Conservation (phyloP, 2,113 vertebrate species). For the Pelobates fuscus region DNA sequence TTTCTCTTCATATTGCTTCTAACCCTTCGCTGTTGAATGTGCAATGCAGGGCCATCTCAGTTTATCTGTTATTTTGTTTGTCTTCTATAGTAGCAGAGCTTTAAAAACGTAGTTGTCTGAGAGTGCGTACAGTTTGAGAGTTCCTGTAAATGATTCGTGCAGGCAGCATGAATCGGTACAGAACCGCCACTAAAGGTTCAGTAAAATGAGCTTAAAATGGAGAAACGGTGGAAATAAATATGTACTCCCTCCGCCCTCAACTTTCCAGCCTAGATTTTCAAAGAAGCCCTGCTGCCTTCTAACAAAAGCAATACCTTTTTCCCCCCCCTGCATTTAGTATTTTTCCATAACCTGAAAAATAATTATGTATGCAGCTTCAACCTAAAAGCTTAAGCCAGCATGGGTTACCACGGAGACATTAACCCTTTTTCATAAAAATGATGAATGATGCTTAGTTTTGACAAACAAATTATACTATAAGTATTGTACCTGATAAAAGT, state of each 20-base stretch:
- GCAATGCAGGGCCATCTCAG: background rate
- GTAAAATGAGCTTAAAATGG: conserved; percentile 21
- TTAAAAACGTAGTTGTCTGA: background rate
- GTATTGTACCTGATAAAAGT: too few relatives aligned
- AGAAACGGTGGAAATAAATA: conserved; percentile 23
- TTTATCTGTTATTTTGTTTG: background rate
- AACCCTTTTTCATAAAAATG: conserved; percentile 23
- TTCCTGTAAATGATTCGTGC: conserved; percentile 32
- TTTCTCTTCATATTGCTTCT: background rate
- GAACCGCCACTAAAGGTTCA: conserved; percentile 14
- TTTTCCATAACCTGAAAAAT: conserved; percentile 39
- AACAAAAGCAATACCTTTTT: conserved; percentile 38
- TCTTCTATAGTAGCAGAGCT: background rate
- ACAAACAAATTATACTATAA: too few relatives aligned
- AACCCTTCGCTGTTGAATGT: background rate
- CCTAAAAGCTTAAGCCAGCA: conserved; percentile 35
- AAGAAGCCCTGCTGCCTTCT: conserved; percentile 17
- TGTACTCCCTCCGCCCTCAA: conserved; percentile 6
- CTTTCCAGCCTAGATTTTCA: conserved; percentile 14
- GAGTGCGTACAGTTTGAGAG: conserved; percentile 4
- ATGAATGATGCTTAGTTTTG: too few relatives aligned
- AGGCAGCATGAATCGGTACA: conserved; percentile 33
- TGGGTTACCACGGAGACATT: conserved; percentile 35
- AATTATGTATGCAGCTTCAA: conserved; percentile 27
- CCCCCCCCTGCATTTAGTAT: background rate